Base-by-base conservation (phyloP, 2,113 vertebrate species). In the Thalassarche chlororhynchos region DNA sequence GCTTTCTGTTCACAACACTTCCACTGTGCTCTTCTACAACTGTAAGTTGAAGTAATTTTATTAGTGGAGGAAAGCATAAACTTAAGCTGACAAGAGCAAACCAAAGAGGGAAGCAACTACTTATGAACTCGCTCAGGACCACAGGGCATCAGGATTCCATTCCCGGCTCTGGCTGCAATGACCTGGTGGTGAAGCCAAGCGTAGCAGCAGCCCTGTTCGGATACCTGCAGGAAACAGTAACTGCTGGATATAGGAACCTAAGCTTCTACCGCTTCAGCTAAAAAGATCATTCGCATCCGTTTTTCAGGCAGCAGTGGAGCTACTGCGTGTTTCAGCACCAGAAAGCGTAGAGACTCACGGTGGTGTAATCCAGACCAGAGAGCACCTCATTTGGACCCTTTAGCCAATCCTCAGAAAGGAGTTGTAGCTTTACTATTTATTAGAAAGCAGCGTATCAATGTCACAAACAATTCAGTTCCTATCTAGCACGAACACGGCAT, bases 341-440 rank as follows among this genome's bases (percentile, higher is more conserved):
- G 44, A 60, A 64, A 57, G 32, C 13, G 0, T 2, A 29, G 23
- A n/a, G 24, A 28, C 29, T 40, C 10, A 20, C 1, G 0, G 65
- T 17, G 31, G 17, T 21, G 12, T 29, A 32, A 42, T 4, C 31
- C 80, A 49, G 34, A 12, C 40, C 1, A 23, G 23, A 36, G 9
- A 49, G 40, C 47, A 51, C 19, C 31, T 61, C 4, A 49, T 20
- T 5, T 6, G 21, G n/a, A 24, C 40, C 66, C 79, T 47, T 17
- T 13, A 31, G 44, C 7, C 7, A 11, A 31, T 1, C 19, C 54
- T 62, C 32, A n/a, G 52, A 17, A 34, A 47, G 44, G 17, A 38
- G 32, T 2, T 17, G 12, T 19, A 61, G 78, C 49, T 42, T 49
- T 10, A 16, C 65, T 60, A 5, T 34, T 21, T 42, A 8, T n/a